Conservation (phyloP, 35 echinoderm and acorn worm species). For the Nesometra sesokonis region DNA sequence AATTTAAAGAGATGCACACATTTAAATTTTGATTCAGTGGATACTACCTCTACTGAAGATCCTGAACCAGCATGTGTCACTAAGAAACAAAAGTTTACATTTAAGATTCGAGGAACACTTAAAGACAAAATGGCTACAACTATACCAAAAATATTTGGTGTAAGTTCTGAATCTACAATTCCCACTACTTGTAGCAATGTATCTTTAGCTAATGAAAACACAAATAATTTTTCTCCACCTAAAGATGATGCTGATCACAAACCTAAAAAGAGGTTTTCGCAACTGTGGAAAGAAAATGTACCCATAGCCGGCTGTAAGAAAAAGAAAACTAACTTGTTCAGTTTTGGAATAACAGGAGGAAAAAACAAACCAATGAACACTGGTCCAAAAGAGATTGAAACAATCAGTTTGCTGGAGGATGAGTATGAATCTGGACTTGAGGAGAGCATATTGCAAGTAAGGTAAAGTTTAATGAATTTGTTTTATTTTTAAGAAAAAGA, state of each 20-base stretch:
- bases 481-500: too few species aligned
- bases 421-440: background rate
- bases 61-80: background rate
- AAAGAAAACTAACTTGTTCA: background rate
- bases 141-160: background rate
- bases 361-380: background rate
- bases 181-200: too few species aligned
- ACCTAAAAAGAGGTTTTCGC: background rate
- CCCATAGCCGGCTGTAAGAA: background rate
- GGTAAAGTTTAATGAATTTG: background rate
- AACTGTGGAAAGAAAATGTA: background rate
- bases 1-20: background rate
- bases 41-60: background rate
- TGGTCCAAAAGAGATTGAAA: background rate
- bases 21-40: background rate
- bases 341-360: background rate
- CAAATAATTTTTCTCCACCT: background rate
- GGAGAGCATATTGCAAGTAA: background rate
- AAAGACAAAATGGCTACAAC: background rate
- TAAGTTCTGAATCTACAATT: background rate
- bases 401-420: background rate
- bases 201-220: too few species aligned
- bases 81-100: background rate
- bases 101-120: background rate
- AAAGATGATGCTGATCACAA: background rate